These are phyloP conservation scores for Urocynchramus pylzowi DNA, from an alignment of 2,113 vertebrate genomes.

Conservation along the genomic window DNA sequence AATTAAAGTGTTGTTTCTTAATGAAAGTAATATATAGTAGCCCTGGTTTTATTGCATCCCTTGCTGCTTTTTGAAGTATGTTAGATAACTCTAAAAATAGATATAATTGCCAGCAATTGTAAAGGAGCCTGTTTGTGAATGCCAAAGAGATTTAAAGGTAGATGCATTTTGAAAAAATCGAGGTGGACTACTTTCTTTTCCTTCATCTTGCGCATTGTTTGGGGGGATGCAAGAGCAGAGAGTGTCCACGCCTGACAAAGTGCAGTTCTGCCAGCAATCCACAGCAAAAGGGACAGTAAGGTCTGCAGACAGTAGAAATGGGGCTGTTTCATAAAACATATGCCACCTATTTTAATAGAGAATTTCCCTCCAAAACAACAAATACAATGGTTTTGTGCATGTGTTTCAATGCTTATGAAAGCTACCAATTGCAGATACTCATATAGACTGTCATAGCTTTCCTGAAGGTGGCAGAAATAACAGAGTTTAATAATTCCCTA, in stretches of 20 bases:
- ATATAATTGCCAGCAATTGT: not conserved
- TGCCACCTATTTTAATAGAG: not conserved
- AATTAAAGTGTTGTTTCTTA: not conserved
- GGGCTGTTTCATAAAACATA: not conserved
- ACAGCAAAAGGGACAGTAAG: not conserved
- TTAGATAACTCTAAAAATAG: slow-evolving; percentile 23
- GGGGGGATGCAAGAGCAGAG: not conserved
- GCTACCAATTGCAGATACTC: not conserved
- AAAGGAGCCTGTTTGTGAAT: not conserved
- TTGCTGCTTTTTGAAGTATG: not conserved
- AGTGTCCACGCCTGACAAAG: accelerated
- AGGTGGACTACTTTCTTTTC: not conserved
- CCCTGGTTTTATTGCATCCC: not conserved
- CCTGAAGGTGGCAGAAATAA: not conserved
- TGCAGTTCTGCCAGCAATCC: not conserved
- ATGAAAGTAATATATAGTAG: not conserved
- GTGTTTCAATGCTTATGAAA: not conserved
- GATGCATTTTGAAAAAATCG: not conserved
- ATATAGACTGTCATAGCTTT: not conserved
- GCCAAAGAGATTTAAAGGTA: not conserved
- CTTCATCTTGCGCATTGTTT: not conserved
- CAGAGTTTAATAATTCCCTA: not conserved
- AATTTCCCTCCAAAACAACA: not conserved
- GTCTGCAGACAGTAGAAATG: not conserved
- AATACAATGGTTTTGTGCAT: not conserved